Evolutionary conservation across 2,888 invertebrate species (phyloP), one percentile per base, ranked within the genome.

Genomic region (Pyrrhosoma nymphula): DNA sequence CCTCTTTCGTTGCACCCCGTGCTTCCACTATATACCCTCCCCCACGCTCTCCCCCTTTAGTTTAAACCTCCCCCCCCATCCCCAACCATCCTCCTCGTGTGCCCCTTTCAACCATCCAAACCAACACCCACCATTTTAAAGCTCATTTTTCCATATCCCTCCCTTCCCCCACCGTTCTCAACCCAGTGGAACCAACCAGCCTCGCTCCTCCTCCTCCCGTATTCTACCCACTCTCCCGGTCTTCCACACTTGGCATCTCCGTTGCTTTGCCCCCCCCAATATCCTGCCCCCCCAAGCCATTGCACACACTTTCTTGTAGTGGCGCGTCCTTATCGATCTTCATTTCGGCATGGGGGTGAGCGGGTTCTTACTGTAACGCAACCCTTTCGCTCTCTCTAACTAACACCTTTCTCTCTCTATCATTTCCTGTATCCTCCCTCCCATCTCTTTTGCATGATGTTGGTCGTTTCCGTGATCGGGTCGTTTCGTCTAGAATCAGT

Each of bases 91-190:
- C 35, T 82, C 14, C 35, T 35, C 26, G 30, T 16, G 16, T 82
- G 82, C 56, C 56, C n/a, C 89, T 47, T 56, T 89, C 89, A 47
- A 47, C 56, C 56, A 55, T 55, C 47, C 56, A n/a, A 39, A 56
- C 56, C 89, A 55, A 26, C 89, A n/a, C 89, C 89, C 89, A 89
- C 89, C 89, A n/a, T 47, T 93, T 75, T 55, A 63, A 26, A 47
- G 47, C 60, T 55, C 47, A 69, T 93, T 69, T 93, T 93, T 93
- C 47, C 93, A 47, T 39, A 39, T 69, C 35, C 93, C 93, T 93
- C 69, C 56, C 56, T 16, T 47, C 12, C 89, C 56, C 35, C 47
- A 47, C 75, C 47, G 60, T 12, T 39, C 35, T 39, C 91, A 60
- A 39, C 75, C 60, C 91, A 69, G 69, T 69, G n/a, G 26, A 82